These are phyloP conservation scores for Phortica okadai DNA, from an alignment of 2,888 invertebrate genomes.

Conservation along the genomic window DNA sequence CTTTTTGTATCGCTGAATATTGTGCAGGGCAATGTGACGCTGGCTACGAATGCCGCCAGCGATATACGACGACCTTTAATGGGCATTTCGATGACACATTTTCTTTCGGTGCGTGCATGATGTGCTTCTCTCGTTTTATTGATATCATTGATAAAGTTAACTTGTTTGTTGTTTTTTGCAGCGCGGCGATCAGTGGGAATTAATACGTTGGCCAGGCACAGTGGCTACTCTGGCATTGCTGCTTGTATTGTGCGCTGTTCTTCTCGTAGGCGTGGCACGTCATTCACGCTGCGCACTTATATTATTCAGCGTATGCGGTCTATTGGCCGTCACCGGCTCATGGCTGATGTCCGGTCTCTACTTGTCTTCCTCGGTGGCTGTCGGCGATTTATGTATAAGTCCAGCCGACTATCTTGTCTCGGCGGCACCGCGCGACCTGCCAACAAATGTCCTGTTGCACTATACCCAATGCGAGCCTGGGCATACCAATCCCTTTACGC, in stretches of 20 bases:
- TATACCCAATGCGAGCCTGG: constrained; percentile 90
- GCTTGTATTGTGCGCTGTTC: constrained; percentile 90
- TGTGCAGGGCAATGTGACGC: constrained; percentile 85
- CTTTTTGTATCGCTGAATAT: constrained; percentile 83
- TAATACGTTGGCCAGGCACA: constrained; percentile 90
- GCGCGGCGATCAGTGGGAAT: constrained; percentile 86
- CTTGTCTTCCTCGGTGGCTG: constrained; percentile 89
- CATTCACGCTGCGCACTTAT: constrained; percentile 93
- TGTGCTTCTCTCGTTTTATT: no score
- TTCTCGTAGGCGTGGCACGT: constrained; percentile 91
- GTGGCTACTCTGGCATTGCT: constrained; percentile 91
- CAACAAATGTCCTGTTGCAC: constrained; percentile 83
- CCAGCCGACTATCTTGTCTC: constrained; percentile 88
- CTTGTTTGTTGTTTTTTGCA: constrained; percentile 66
- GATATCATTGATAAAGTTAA: background rate
- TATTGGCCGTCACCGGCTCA: constrained; percentile 90
- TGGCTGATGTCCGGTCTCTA: constrained; percentile 94
- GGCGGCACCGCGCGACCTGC: constrained; percentile 79
- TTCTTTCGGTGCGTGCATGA: constrained; percentile 75
- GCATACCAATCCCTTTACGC: constrained; percentile 88
- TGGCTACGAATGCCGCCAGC: constrained; percentile 85
- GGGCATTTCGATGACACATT: constrained; percentile 83
- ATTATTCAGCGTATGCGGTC: constrained; percentile 90
- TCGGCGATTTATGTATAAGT: constrained; percentile 90
- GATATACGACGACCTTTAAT: constrained; percentile 85